Conservation (phyloP, 2,888 invertebrate genomes). For the Ornithoptera priamus region DNA sequence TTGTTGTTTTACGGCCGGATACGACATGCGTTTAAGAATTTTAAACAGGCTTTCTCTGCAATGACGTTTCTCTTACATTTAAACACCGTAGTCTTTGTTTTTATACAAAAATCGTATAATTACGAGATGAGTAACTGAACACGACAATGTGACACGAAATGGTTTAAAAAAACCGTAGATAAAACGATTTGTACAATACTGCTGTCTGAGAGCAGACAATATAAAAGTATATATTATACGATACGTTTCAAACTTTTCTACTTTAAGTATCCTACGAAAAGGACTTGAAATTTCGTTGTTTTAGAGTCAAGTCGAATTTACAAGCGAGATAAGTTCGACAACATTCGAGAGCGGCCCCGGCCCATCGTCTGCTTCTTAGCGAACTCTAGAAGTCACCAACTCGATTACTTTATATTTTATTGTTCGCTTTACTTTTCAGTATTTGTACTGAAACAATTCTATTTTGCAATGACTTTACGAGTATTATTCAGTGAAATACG, state of each 20-base stretch:
- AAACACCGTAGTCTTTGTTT: background rate
- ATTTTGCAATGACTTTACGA: too few relatives aligned
- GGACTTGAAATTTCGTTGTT: conserved; percentile 1
- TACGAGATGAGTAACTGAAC: background rate
- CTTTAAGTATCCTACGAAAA: background rate
- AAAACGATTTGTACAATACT: background rate
- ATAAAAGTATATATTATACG: background rate
- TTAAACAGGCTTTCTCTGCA: conserved; percentile 1
- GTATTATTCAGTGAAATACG: too few relatives aligned
- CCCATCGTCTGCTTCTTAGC: background rate
- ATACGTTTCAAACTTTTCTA: conserved; percentile 2
- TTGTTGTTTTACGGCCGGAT: conserved; percentile 21
- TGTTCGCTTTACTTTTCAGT: background rate
- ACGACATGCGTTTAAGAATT: conserved; percentile 13
- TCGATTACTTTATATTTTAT: background rate
- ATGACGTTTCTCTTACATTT: background rate
- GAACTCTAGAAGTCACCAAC: background rate
- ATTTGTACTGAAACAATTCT: background rate
- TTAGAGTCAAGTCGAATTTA: background rate
- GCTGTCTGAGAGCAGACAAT: background rate
- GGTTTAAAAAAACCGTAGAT: background rate
- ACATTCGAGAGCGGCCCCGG: background rate
- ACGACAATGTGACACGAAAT: background rate
- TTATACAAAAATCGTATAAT: background rate
- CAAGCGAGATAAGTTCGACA: background rate